Evolutionary conservation across 1,140 invertebrate species (phyloP).

Genomic region (Chelonus insularis): DNA sequence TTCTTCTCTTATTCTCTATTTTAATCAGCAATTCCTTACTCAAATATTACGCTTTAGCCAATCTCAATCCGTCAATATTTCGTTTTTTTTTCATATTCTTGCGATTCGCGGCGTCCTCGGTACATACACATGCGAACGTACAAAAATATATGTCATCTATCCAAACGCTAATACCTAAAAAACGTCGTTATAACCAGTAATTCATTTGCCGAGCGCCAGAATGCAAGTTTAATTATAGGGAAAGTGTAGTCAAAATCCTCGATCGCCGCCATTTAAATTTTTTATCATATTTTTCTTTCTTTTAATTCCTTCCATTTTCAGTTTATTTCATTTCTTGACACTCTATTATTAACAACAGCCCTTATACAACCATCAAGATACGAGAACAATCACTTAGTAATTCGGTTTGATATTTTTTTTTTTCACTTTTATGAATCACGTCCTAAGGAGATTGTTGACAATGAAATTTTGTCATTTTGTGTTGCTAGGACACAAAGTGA

Average conservation of each 20-base stretch:
- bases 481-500: slow-evolving; percentile 1
- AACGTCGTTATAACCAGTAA: slow-evolving; percentile 50
- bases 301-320: slow-evolving; percentile 29
- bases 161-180: slow-evolving; percentile 55
- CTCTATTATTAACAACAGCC: too few species aligned
- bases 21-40: too few species aligned
- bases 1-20: too few species aligned
- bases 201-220: slow-evolving; percentile 42
- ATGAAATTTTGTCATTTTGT: slow-evolving; percentile 11
- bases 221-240: too few species aligned
- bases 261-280: too few species aligned
- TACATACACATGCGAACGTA: slow-evolving; percentile 54
- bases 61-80: slow-evolving; percentile 23
- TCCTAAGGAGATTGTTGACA: not conserved
- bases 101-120: slow-evolving; percentile 39
- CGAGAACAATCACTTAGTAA: too few species aligned
- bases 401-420: not conserved
- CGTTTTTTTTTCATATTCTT: slow-evolving; percentile 21
- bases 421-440: not conserved
- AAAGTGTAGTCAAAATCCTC: too few species aligned
- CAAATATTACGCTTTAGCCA: too few species aligned
- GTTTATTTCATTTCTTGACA: too few species aligned
- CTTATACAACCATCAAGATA: too few species aligned
- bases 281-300: slow-evolving; percentile 15
- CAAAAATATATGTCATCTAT: slow-evolving; percentile 60